Conservation (phyloP, 1,140 invertebrate genomes). For the Luehdorfia chinensis region DNA sequence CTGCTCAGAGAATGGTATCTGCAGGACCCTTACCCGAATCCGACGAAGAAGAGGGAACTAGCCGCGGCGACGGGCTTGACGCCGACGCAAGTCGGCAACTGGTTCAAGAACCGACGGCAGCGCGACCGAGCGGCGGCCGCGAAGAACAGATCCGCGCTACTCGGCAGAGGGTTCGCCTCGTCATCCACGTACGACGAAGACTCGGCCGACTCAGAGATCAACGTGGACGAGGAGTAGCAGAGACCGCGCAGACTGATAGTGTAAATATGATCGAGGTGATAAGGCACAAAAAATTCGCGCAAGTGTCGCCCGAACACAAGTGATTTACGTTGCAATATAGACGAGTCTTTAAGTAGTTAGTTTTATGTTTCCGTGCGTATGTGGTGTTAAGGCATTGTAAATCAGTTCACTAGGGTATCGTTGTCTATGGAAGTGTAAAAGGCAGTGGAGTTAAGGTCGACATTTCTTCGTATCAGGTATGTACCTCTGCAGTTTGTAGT, state of each 20-base stretch:
- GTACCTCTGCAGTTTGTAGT: conserved; percentile 43
- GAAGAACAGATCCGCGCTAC: conserved; percentile 93
- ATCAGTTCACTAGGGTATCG: conserved; percentile 47
- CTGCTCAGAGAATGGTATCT: conserved; percentile 98
- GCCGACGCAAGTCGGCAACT: conserved; percentile 99
- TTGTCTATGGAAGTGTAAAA: no score
- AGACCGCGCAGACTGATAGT: conserved; percentile 40
- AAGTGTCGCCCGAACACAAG: no score
- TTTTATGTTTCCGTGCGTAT: no score
- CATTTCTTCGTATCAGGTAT: conserved; percentile 54
- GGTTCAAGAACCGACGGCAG: conserved; percentile 99
- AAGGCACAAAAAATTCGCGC: no score
- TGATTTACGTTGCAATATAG: conserved; percentile 45
- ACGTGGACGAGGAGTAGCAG: conserved; percentile 70
- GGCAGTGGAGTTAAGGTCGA: no score
- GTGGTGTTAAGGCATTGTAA: conserved; percentile 55
- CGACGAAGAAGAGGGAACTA: conserved; percentile 98
- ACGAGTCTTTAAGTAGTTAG: no score
- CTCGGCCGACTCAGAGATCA: conserved; percentile 71
- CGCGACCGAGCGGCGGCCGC: conserved; percentile 98
- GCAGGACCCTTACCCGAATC: conserved; percentile 99
- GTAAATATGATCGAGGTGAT: no score
- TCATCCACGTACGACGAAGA: conserved; percentile 73
- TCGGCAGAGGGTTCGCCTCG: conserved; percentile 67
- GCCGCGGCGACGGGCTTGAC: conserved; percentile 98